Percentiles rank a stretch among this genome's conserved stretches.
Evolutionary conservation across 30 jellyfish, hydroid and myxozoan genomes (phyloP).

Genomic region (Hydractinia symbiolongicarpus): DNA sequence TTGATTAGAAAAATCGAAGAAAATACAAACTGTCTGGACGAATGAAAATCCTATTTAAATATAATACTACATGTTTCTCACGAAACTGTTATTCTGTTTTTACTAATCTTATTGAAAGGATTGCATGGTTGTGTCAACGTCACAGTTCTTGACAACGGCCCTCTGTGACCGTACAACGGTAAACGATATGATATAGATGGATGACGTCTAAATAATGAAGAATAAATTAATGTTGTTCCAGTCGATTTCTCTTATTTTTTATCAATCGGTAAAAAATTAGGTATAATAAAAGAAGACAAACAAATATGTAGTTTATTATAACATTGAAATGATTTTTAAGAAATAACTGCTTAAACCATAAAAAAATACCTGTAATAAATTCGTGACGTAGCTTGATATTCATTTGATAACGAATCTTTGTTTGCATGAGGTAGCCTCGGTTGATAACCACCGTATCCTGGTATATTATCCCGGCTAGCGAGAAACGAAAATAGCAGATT

Average conservation of each 20-base stretch:
- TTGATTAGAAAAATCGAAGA: too few species aligned
- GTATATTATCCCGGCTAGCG: conserved; percentile 11
- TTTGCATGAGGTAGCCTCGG: conserved; percentile 3
- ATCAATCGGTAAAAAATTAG: too few species aligned
- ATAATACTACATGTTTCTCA: background rate
- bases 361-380: conserved; percentile 3
- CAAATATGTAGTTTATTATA: too few species aligned
- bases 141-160: conserved; percentile 77
- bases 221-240: background rate
- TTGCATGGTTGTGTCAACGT: conserved; percentile 80
- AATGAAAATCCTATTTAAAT: too few species aligned
- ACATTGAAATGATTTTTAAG: too few species aligned
- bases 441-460: conserved; percentile 22
- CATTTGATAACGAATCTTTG: background rate
- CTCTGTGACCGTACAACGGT: conserved; percentile 55
- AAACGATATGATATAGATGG: conserved; percentile 26
- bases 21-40: too few species aligned
- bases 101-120: conserved; percentile 53
- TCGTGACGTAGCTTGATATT: conserved; percentile 8
- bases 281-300: too few species aligned
- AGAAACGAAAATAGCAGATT: background rate
- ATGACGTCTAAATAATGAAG: conserved; percentile 34
- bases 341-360: background rate
- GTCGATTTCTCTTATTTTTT: too few species aligned
- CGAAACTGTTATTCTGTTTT: background rate